Base-by-base conservation (phyloP, 2,797 vertebrate genomes). In the Girardinus metallicus region DNA sequence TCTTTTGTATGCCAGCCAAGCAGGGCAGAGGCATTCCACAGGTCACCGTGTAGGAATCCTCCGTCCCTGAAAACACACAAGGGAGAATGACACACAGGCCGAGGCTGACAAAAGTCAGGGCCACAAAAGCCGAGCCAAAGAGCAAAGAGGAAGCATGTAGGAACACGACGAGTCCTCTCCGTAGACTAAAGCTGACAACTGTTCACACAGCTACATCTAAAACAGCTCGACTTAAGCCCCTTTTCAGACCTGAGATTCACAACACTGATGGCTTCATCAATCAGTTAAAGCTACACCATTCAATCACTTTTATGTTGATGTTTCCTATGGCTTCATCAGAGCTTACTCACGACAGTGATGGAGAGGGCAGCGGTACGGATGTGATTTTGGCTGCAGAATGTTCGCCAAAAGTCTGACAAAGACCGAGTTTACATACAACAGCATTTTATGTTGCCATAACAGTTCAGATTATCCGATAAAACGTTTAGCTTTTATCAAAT, bases 31-130 rank as follows among this genome's bases (percentile, higher is more conserved):
- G 96, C 92, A 95, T 95, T 94, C 98, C 98, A 91, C 98, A 99
- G 95, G 96, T 97, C 93, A 99, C 95, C 66, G 96, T 98, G 92
- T 98, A 99, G 90, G 98, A 97, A 95, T 99, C 98, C 93, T 97
- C 95, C 74, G 90, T 93, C 84, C 95, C 96, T 97, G 90, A 91
- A 89, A 91, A 92, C 92, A 92, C 89, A 94, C 90, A 92, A 80
- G 75, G 89, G 91, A 89, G 91, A 86, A 53, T 90, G 93, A 94
- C 89, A 93, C 86, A 81, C 81, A 72, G 90, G 87, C 88, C 86
- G 53, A 80, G 66, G 15, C 84, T 76, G 85, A 92, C 88, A 94
- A 94, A 94, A 92, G 92, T 91, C 77, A 86, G 80, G 88, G 83
- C 88, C 87, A 87, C 89, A 92, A 92, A 89, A 92, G 92, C 82